These are phyloP conservation scores for Drosophila leonis DNA, from an alignment of 2,888 invertebrate genomes.

Conservation along the genomic window DNA sequence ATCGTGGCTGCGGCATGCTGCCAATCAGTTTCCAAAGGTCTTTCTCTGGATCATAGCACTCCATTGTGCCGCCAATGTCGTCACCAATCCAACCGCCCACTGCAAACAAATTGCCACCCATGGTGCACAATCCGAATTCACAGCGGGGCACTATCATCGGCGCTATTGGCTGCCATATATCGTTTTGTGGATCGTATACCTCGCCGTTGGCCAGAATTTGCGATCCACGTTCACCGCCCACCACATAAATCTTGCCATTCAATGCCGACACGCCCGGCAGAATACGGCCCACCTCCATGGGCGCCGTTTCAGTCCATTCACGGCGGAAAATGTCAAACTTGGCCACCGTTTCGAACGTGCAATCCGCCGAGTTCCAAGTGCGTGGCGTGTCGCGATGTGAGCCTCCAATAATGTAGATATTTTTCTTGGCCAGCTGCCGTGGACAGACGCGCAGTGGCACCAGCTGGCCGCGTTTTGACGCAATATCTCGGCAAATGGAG, in stretches of 20 bases:
- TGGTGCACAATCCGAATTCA: conserved; percentile 94
- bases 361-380: conserved; percentile 92
- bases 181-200: conserved; percentile 90
- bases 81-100: conserved; percentile 97
- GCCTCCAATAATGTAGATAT: conserved; percentile 95
- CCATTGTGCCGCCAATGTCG: conserved; percentile 95
- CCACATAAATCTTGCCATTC: conserved; percentile 94
- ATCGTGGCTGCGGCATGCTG: conserved; percentile 93
- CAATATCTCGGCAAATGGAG: conserved; percentile 92
- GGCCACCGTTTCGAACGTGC: conserved; percentile 93
- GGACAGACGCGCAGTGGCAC: conserved; percentile 92
- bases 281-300: conserved; percentile 94
- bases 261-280: conserved; percentile 94
- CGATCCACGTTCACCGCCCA: conserved; percentile 96
- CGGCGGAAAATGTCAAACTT: conserved; percentile 90
- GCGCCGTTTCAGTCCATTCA: conserved; percentile 92
- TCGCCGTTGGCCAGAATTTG: conserved; percentile 95
- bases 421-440: conserved; percentile 93
- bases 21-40: conserved; percentile 92
- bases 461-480: conserved; percentile 90
- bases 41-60: conserved; percentile 92
- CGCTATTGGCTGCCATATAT: conserved; percentile 88
- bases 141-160: conserved; percentile 94
- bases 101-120: conserved; percentile 93
- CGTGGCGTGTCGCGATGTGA: conserved; percentile 92